Conservation (phyloP, 2,797 vertebrate genomes). For the Australoheros facetus region DNA sequence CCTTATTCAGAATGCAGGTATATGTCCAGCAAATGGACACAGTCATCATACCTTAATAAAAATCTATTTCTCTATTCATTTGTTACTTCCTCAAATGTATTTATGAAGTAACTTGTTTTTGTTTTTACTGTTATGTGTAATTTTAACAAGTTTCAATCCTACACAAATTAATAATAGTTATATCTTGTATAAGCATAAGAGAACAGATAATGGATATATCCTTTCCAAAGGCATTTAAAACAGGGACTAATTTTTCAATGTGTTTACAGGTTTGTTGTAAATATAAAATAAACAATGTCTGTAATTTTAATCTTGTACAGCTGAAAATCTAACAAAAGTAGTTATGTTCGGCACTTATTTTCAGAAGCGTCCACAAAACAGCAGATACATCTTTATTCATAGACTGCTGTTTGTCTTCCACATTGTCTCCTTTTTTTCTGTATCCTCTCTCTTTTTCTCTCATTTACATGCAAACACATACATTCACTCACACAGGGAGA, state of each 20-base stretch:
- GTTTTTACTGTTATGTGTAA: not conserved
- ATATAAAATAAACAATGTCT: not conserved
- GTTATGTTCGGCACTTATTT: not conserved
- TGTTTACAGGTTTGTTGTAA: not conserved
- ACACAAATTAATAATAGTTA: not conserved
- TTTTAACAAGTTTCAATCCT: not conserved
- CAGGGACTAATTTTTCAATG: not conserved
- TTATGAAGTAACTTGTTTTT: not conserved
- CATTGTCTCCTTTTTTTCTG: not conserved
- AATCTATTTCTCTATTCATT: not conserved
- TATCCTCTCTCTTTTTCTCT: not conserved
- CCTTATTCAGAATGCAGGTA: too few species aligned
- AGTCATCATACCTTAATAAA: not conserved
- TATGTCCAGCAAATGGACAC: not conserved
- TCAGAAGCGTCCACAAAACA: not conserved
- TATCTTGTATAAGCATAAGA: not conserved
- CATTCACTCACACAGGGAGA: conserved; percentile 55
- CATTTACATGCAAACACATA: not conserved
- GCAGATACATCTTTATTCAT: not conserved
- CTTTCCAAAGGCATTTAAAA: not conserved
- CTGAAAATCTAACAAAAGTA: not conserved
- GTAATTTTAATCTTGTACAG: not conserved
- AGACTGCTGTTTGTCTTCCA: not conserved
- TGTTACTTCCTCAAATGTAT: not conserved
- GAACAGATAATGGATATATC: not conserved